Evolutionary conservation across 2,113 vertebrate species (phyloP).

Genomic region (Pteruthius melanotis): DNA sequence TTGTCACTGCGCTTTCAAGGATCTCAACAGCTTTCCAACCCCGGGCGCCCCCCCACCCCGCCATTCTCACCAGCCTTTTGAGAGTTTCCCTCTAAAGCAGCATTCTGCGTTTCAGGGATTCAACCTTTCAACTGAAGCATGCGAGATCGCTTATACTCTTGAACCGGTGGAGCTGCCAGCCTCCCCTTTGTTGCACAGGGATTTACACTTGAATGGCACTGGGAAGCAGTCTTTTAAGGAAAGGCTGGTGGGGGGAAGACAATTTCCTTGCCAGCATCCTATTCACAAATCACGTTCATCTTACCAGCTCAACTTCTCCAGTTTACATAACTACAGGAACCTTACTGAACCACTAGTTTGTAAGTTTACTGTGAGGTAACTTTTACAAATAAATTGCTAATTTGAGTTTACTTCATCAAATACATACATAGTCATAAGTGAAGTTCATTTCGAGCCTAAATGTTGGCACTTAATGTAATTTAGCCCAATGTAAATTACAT

Average conservation of each 20-base stretch:
- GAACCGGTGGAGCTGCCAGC: constrained; percentile 21
- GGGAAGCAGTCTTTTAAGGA: not conserved
- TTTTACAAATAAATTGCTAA: not conserved
- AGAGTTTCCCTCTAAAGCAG: not conserved
- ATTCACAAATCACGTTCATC: not conserved
- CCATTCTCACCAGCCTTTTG: constrained; percentile 18
- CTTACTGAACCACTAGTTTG: not conserved
- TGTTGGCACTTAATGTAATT: not conserved
- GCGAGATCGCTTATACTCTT: constrained; percentile 5
- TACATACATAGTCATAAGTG: not conserved
- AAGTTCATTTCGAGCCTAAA: not conserved
- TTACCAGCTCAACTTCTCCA: not conserved
- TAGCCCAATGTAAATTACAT: not conserved
- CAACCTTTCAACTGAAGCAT: constrained; percentile 41
- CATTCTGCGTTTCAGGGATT: constrained; percentile 14
- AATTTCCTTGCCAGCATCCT: not conserved
- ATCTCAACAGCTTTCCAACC: not conserved
- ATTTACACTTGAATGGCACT: constrained; percentile 35
- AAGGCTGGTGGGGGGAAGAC: not conserved
- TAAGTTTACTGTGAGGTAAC: not conserved
- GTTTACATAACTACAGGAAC: not conserved
- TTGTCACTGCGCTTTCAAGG: not conserved
- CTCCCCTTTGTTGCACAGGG: constrained; percentile 16
- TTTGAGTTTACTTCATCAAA: not conserved
- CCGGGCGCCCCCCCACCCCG: not conserved